Evolutionary conservation across 1,140 invertebrate species (phyloP).

Genomic region (Heliothis subflexa): DNA sequence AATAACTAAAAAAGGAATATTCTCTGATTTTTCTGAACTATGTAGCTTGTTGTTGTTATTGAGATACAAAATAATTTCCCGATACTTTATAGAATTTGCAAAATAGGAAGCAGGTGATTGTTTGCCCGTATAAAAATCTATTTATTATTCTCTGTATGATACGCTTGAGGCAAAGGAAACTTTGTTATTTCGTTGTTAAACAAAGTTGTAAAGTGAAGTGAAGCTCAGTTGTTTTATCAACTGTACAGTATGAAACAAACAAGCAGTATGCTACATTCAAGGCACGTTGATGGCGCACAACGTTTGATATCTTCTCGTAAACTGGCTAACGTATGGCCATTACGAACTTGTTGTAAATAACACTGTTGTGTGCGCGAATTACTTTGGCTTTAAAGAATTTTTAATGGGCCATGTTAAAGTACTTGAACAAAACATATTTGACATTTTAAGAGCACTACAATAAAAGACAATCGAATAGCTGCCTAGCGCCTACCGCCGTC

Average conservation of each 20-base stretch:
- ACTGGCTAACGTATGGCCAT: not conserved
- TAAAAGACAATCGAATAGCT: not conserved
- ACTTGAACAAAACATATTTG: no score
- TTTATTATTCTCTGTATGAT: constrained; percentile 23
- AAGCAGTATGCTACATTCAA: constrained; percentile 15
- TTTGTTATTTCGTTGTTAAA: constrained; percentile 34
- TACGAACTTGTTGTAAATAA: no score
- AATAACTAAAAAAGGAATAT: no score
- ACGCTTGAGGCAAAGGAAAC: not conserved
- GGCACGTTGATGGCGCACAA: not conserved
- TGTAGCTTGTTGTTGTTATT: no score
- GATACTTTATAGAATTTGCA: not conserved
- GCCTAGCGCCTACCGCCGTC: constrained; percentile 18
- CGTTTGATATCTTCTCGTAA: constrained; percentile 25
- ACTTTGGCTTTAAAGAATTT: no score
- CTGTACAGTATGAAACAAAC: constrained; percentile 19
- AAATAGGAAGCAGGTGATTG: constrained; percentile 17
- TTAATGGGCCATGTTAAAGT: no score
- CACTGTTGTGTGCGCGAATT: no score
- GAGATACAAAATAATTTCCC: not conserved
- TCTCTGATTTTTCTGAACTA: no score
- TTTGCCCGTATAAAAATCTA: constrained; percentile 6
- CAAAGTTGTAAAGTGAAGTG: constrained; percentile 31
- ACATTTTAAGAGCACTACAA: not conserved
- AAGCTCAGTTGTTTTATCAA: constrained; percentile 31